Evolutionary conservation across 2,113 vertebrate species (phyloP), one percentile per base, ranked within the genome.

Genomic region (Dipodomys ordii): DNA sequence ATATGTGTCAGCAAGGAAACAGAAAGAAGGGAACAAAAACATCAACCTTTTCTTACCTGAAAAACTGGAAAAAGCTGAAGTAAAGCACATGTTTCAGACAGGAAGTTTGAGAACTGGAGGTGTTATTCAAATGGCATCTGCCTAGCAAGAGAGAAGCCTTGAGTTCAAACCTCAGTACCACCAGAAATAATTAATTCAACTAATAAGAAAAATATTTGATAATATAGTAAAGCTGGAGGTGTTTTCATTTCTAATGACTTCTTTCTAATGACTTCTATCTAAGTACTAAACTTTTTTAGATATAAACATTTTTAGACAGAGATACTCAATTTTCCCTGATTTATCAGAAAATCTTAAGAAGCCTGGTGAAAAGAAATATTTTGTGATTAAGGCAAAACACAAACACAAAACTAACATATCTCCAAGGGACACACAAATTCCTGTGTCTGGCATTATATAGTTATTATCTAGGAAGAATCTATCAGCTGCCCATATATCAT

Each of bases 181-280:
- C 62, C 20, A 64, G 23, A 25, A 64, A 64, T 23, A 64, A 25
- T 19, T 28, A 39, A 39, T 83, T 89, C 78, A 92, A 91, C 89
- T 73, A 82, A 30, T 65, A 73, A 88, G 49, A 91, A 82, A 7
- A 91, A 87, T 16, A 15, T 93, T 84, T 86, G 28, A 44, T 96
- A 90, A 81, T 46, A 53, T 2, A 85, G 44, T 30, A 74, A 93
- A 25, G 71, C 23, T 65, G 11, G 77, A 30, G 28, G 11, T 81
- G 20, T 92, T 80, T 93, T 91, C 22, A 62, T 94, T 77, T 88
- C 82, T 83, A 69, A 64, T 83, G 46, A 88, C 49, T 82, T 94
- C 62, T 78, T 85, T 88, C 18, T 32, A 74, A 27, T 83, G 46
- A 88, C 49, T 82, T 94, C 62, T 78, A 88, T 88, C 18, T 32